These are phyloP conservation scores for Pachyseris speciosa DNA, from an alignment of 64 coral and sea anemone genomes.

Conservation along the genomic window DNA sequence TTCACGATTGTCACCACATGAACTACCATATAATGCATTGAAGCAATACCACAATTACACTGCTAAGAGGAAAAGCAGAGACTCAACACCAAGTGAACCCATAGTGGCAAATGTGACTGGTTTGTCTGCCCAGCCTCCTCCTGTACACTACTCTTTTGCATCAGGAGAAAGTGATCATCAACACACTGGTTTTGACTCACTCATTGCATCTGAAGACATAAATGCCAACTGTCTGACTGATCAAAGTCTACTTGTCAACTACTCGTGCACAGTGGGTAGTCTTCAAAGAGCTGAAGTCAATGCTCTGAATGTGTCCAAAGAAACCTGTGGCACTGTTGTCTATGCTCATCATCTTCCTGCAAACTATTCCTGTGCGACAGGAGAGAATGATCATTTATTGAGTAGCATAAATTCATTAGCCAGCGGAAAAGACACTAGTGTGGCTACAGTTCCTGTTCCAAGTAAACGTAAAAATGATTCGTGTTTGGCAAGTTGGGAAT, in stretches of 20 bases:
- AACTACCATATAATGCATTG: conserved; percentile 23
- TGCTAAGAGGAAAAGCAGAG: conserved; percentile 5
- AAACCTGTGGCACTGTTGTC: neutral
- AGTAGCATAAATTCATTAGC: neutral
- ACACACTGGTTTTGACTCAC: neutral
- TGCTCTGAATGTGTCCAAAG: neutral
- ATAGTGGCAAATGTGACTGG: neutral
- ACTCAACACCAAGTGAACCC: neutral
- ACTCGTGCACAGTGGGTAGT: neutral
- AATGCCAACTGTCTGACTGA: neutral
- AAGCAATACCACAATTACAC: conserved; percentile 12
- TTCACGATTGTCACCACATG: neutral
- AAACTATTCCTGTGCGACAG: neutral
- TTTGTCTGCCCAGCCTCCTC: neutral
- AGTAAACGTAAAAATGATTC: neutral
- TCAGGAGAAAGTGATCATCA: neutral
- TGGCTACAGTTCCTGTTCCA: neutral
- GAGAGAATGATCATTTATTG: neutral
- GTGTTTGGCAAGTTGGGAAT: neutral
- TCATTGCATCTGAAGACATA: neutral
- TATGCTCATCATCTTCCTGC: neutral
- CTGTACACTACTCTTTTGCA: neutral
- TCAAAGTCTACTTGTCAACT: neutral
- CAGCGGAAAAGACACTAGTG: neutral
- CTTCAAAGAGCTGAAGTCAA: neutral